phyloP scores from a whole-genome alignment of 2,888 invertebrate genomes.

The Pogonocherus hispidulus region DNA sequence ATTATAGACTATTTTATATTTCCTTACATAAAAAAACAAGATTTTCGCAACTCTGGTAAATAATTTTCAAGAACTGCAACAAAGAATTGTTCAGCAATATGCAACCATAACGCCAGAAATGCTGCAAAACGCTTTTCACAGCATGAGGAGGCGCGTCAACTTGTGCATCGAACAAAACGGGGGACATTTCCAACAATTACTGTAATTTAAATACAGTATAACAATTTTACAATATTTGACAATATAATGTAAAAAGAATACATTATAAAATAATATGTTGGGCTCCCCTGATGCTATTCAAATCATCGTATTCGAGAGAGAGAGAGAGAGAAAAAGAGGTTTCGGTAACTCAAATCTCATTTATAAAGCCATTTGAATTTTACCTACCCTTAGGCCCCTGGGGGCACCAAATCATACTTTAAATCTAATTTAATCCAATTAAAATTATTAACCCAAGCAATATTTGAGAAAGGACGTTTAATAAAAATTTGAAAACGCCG shows the following conservation, averaged over 20 bases:
- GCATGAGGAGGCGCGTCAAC: no score
- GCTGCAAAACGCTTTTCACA: no score
- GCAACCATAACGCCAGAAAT: no score
- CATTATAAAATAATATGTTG: background rate
- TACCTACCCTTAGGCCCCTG: background rate
- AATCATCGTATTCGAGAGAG: background rate
- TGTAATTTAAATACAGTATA: no score
- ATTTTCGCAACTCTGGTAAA: no score
- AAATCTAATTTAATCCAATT: conserved; percentile 4
- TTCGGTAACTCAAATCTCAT: background rate
- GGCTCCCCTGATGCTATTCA: background rate
- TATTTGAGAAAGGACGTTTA: background rate
- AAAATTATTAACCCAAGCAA: background rate
- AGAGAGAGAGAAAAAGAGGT: background rate
- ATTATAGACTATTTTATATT: no score
- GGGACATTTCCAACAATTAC: no score
- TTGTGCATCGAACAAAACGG: no score
- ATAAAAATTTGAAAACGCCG: background rate
- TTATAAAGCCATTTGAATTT: background rate
- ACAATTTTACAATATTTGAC: no score
- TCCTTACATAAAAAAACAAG: no score
- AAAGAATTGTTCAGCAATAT: no score
- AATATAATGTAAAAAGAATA: background rate
- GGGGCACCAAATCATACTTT: background rate
- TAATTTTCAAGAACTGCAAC: no score